Evolutionary conservation across 2,888 invertebrate species (phyloP).

Genomic region (Alloscopus bannaensis): DNA sequence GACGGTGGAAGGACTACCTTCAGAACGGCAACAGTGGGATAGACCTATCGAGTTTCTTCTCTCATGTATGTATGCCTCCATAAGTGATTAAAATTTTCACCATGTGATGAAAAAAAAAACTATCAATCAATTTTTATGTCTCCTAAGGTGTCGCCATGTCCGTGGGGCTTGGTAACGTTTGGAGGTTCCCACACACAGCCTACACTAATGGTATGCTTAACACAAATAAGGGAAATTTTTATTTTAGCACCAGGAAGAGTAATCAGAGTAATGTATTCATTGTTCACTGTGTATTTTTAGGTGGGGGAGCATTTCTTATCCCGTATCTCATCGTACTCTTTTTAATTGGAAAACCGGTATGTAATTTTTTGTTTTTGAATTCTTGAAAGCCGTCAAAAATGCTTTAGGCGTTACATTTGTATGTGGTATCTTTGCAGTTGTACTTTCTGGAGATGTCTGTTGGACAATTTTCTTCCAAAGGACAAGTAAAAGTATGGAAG

Average conservation of each 20-base stretch:
- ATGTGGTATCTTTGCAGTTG: conserved; percentile 71
- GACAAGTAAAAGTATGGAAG: conserved; percentile 85
- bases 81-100: conserved; percentile 3
- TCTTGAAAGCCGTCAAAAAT: no score
- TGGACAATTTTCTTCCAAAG: conserved; percentile 89
- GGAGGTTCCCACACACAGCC: conserved; percentile 13
- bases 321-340: conserved; percentile 80
- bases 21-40: conserved; percentile 60
- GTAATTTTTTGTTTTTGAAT: neutral
- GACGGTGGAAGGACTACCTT: conserved; percentile 46
- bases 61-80: conserved; percentile 57
- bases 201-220: conserved; percentile 33
- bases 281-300: neutral
- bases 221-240: neutral
- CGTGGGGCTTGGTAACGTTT: conserved; percentile 43
- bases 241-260: neutral
- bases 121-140: no score
- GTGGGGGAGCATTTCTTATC: conserved; percentile 80
- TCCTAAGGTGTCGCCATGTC: conserved; percentile 50
- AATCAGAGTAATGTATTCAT: neutral
- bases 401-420: conserved; percentile 8
- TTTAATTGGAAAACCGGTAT: conserved; percentile 82
- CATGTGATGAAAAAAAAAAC: no score
- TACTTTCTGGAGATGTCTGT: conserved; percentile 89
- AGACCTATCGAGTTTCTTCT: conserved; percentile 55